Percentiles rank a stretch among this genome's conserved stretches.
Evolutionary conservation across 1,140 invertebrate species (phyloP).

Genomic region (Hyposmocoma kahamanoa): DNA sequence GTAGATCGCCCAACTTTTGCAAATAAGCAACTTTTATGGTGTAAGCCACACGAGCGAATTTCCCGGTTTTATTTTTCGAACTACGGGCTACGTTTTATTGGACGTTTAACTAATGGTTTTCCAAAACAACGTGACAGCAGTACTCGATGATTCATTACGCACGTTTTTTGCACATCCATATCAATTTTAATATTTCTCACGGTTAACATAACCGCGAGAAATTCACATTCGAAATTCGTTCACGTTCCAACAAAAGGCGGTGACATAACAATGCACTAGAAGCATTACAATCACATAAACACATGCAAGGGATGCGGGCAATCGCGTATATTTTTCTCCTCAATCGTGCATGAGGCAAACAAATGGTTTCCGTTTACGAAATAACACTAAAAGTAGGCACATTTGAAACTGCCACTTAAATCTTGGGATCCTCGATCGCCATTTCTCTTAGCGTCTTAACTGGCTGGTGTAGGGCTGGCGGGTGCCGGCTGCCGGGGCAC

Average conservation of each 20-base stretch:
- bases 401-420: constrained; percentile 70
- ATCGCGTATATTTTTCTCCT: constrained; percentile 55
- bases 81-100: constrained; percentile 28
- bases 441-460: constrained; percentile 65
- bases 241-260: background rate
- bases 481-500: constrained; percentile 26
- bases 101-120: constrained; percentile 37
- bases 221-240: background rate
- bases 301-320: constrained; percentile 39
- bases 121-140: constrained; percentile 34
- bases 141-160: constrained; percentile 32
- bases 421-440: constrained; percentile 67
- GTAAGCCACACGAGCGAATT: constrained; percentile 18
- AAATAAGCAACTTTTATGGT: constrained; percentile 26
- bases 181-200: constrained; percentile 9
- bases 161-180: constrained; percentile 21
- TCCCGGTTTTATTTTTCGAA: constrained; percentile 24
- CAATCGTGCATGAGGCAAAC: constrained; percentile 62
- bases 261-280: constrained; percentile 28
- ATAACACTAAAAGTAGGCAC: constrained; percentile 72
- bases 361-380: constrained; percentile 70
- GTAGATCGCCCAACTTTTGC: constrained; percentile 19
- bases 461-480: constrained; percentile 27
- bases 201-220: no score
- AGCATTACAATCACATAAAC: constrained; percentile 41